Base-by-base conservation (phyloP, 2,888 invertebrate species). In the Hypomecis atomaria region DNA sequence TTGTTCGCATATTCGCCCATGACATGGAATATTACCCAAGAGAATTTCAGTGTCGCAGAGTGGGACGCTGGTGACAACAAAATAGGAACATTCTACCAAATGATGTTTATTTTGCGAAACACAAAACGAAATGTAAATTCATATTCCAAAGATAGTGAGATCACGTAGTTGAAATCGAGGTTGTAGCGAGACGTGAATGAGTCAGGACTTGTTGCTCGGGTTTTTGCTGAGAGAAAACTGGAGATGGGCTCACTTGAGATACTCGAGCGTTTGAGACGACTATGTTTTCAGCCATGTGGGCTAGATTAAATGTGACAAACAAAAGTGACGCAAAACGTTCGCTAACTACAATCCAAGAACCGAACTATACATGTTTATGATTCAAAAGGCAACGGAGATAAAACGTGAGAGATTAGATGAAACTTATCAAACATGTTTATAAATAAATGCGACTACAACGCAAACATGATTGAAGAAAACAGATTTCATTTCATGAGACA, bases 171-270 rank as follows among this genome's bases (percentile, higher is more conserved):
- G 71, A 72, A 75, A 76, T 66, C 68, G 72, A 63, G 67, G 63
- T 73, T 71, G 70, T 63, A 76, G 73, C 70, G 73, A 76, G 76
- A 71, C 68, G 62, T 61, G 71, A 69, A 74, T 83, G 83, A 82
- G 69, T 83, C 83, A 83, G 62, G 65, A 78, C 79, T 80, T 78
- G 81, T 80, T 79, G 78, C 78, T 77, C 77, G 70, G 71, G 67
- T 78, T 81, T 78, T 78, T 77, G 74, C 72, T 73, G 48, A 60
- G 73, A 75, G 74, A 77, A 75, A 76, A 79, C 76, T 75, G 70
- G 73, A 71, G 71, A 67, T 71, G 69, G 68, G 66, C n/a, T 59
- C 52, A 54, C 44, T 56, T 56, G 38, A 58, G 48, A 61, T 11
- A 11, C 10, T 54, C 37, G 23, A 50, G 42, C 40, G 45, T 55